phyloP scores from a whole-genome alignment of 64 coral and sea anemone species.

The Exaiptasia diaphana region DNA sequence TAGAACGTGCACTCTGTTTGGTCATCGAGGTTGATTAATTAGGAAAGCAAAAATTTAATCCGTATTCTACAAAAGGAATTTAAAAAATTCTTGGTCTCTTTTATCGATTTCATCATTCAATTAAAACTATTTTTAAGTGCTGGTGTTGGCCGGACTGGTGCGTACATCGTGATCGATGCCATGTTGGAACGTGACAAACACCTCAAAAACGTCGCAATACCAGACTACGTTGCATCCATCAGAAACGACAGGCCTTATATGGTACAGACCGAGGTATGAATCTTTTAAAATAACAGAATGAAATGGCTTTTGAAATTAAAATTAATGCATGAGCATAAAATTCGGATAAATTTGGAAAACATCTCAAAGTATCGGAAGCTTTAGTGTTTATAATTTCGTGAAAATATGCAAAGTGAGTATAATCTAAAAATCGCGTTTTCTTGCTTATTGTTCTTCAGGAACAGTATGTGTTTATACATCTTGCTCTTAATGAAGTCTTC shows the following conservation, averaged over 20 bases:
- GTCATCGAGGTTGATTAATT: background rate
- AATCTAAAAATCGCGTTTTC: background rate
- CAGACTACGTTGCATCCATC: slow-evolving; percentile 48
- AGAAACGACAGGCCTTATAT: slow-evolving; percentile 16
- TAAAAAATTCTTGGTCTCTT: background rate
- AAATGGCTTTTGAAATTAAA: too few species aligned
- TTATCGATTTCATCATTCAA: background rate
- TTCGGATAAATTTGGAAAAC: too few species aligned
- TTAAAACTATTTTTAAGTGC: slow-evolving; percentile 9
- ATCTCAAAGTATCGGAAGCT: too few species aligned
- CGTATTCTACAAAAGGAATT: too few species aligned
- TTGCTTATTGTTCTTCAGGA: background rate
- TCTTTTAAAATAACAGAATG: too few species aligned
- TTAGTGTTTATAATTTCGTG: too few species aligned
- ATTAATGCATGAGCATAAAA: too few species aligned
- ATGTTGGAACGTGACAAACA: slow-evolving; percentile 58
- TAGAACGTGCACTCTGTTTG: background rate
- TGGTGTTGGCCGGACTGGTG: slow-evolving; percentile 51
- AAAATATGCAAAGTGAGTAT: too few species aligned
- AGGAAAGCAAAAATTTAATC: background rate
- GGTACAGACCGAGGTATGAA: slow-evolving; percentile 50
- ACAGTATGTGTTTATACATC: slow-evolving; percentile 43
- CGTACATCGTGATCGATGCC: slow-evolving; percentile 52
- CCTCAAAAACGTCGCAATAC: slow-evolving; percentile 32
- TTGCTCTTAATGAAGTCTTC: slow-evolving; percentile 5